A percentile compares a stretch with the other conserved stretches of the same genome.
phyloP scores from a whole-genome alignment of 2,797 vertebrate genomes.

The Diceros bicornis region DNA sequence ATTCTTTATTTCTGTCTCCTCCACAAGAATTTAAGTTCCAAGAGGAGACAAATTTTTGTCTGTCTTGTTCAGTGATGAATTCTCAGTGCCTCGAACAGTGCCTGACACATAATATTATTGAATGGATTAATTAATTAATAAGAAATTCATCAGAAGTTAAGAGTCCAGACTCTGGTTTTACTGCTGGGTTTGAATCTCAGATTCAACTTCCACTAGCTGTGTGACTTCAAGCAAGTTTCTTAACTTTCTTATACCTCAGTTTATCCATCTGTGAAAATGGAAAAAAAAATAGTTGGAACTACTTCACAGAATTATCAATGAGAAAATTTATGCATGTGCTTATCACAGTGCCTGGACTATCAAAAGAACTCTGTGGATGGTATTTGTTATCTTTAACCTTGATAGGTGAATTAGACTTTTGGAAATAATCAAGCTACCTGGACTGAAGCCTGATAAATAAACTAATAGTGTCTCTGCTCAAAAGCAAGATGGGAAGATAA shows the following conservation, averaged over 20 bases:
- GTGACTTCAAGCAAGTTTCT: not conserved
- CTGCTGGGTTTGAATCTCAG: not conserved
- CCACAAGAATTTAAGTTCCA: not conserved
- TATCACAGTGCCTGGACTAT: not conserved
- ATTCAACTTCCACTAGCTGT: not conserved
- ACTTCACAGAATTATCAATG: not conserved
- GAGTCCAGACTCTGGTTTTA: not conserved
- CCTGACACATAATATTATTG: not conserved
- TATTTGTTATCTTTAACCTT: not conserved
- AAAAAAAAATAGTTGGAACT: not conserved
- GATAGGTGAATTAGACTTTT: slow-evolving; percentile 27
- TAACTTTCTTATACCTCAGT: not conserved
- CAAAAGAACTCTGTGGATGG: not conserved
- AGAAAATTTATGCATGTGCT: not conserved
- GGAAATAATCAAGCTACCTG: slow-evolving; percentile 64
- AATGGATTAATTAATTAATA: not conserved
- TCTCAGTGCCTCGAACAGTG: not conserved
- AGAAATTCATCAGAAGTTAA: not conserved
- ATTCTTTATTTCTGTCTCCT: not conserved
- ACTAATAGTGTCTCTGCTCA: slow-evolving; percentile 39
- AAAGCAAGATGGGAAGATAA: slow-evolving; percentile 30
- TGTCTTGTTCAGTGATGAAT: slow-evolving; percentile 27
- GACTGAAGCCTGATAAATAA: slow-evolving; percentile 50
- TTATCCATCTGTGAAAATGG: slow-evolving; percentile 4
- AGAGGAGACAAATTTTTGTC: not conserved